Conservation (phyloP, 1,140 invertebrate genomes). For the Papilio xuthus region DNA sequence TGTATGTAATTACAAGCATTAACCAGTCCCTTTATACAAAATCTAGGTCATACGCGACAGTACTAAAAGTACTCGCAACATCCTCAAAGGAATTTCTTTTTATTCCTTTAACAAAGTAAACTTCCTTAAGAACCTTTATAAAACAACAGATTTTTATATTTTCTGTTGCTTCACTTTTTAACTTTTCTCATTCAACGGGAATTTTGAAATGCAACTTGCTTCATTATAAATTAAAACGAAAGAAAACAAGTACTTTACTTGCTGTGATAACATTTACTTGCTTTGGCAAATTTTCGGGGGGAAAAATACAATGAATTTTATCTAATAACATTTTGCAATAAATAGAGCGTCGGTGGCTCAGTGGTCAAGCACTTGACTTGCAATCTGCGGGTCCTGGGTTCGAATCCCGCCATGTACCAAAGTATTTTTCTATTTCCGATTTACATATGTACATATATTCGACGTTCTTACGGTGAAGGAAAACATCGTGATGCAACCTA, state of each 20-base stretch:
- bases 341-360: too few species aligned
- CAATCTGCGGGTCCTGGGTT: too few species aligned
- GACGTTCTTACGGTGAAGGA: too few species aligned
- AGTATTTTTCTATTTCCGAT: too few species aligned
- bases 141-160: conserved; percentile 7
- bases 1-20: neutral
- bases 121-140: neutral
- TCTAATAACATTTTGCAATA: neutral
- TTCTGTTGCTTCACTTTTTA: neutral
- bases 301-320: neutral
- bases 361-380: too few species aligned
- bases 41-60: neutral
- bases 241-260: neutral
- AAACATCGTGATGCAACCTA: too few species aligned
- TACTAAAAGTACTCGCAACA: neutral
- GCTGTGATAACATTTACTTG: neutral
- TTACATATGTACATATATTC: too few species aligned
- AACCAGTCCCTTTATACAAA: neutral
- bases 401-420: too few species aligned
- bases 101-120: conserved; percentile 4
- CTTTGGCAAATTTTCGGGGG: neutral
- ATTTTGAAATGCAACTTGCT: neutral
- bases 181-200: conserved; percentile 9
- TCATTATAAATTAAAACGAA: conserved; percentile 7
- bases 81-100: neutral